phyloP scores from a whole-genome alignment of 2,797 vertebrate genomes.

The Calcarius lapponicus region DNA sequence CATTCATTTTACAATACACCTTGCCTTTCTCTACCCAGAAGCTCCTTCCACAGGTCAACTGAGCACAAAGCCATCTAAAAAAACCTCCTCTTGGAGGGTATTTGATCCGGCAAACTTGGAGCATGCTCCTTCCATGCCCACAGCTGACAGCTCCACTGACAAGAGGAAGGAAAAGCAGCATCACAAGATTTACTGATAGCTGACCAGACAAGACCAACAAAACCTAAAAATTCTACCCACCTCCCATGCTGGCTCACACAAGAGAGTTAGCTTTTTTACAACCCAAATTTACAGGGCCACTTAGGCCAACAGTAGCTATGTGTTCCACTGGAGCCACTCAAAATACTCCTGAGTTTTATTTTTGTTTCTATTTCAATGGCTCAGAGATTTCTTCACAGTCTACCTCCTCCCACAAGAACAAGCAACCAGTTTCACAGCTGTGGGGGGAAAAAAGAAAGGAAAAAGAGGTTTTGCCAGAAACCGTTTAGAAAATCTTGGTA shows the following conservation, averaged over 20 bases:
- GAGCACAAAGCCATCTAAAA: not conserved
- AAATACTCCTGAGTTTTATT: not conserved
- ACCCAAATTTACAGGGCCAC: not conserved
- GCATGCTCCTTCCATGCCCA: not conserved
- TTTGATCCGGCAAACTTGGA: not conserved
- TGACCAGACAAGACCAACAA: not conserved
- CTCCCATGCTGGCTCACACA: not conserved
- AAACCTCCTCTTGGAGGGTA: not conserved
- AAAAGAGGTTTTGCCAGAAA: not conserved
- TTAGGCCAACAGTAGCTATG: not conserved
- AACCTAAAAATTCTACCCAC: not conserved
- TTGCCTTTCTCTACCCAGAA: not conserved
- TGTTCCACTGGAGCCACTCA: not conserved
- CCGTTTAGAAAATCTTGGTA: not conserved
- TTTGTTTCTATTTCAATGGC: not conserved
- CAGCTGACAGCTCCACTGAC: not conserved
- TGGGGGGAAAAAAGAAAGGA: not conserved
- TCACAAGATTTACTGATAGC: not conserved
- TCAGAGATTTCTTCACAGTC: not conserved
- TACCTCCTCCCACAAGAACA: not conserved
- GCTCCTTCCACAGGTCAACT: not conserved
- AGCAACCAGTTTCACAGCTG: not conserved
- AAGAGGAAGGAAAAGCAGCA: not conserved
- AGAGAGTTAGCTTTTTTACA: not conserved
- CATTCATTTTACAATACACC: not conserved